A percentile compares a stretch with the other conserved stretches of the same genome.
phyloP scores from a whole-genome alignment of 2,888 invertebrate genomes.

The Sipunculus nudus region DNA sequence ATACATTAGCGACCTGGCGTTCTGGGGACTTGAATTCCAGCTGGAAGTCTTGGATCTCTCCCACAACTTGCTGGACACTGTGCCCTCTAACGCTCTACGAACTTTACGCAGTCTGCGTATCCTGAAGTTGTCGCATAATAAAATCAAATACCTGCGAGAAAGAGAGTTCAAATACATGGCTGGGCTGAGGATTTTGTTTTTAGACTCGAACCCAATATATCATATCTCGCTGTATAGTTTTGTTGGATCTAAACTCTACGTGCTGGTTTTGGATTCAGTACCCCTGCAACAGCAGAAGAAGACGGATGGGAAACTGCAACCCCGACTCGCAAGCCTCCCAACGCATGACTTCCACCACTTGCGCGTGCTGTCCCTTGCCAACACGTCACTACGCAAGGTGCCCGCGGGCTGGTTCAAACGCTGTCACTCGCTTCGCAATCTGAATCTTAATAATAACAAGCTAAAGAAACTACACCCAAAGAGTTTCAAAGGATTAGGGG shows the following conservation, averaged over 20 bases:
- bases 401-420: conserved; percentile 28
- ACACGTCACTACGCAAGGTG: conserved; percentile 18
- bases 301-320: too few species aligned
- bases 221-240: conserved; percentile 19
- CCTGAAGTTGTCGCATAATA: conserved; percentile 31
- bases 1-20: conserved; percentile 28
- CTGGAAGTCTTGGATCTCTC: conserved; percentile 36
- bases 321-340: conserved; percentile 25
- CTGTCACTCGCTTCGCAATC: conserved; percentile 15
- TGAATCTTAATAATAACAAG: conserved; percentile 29
- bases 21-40: conserved; percentile 40
- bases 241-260: conserved; percentile 26
- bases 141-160: conserved; percentile 21
- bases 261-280: conserved; percentile 26
- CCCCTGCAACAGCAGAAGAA: too few species aligned
- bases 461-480: conserved; percentile 8
- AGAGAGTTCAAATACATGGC: conserved; percentile 23
- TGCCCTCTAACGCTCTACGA: conserved; percentile 32
- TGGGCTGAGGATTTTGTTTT: conserved; percentile 28
- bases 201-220: conserved; percentile 37
- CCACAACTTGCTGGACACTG: conserved; percentile 26
- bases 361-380: conserved; percentile 21
- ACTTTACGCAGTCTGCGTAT: conserved; percentile 29
- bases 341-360: conserved; percentile 20
- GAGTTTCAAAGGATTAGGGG: conserved; percentile 15